Conservation (phyloP, 1,140 invertebrate genomes). For the Artemia franciscana region DNA sequence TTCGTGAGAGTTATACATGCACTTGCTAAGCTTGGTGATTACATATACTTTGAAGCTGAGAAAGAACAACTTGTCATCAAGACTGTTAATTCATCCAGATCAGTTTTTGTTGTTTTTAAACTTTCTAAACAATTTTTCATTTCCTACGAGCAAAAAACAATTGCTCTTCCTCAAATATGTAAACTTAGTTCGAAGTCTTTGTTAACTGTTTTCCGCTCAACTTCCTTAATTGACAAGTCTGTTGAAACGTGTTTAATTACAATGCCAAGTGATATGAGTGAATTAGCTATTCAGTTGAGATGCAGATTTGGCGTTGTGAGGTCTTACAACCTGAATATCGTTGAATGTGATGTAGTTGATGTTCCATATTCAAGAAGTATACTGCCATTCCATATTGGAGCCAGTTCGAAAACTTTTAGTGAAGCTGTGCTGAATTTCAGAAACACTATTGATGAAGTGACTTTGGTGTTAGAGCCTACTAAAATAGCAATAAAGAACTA, state of each 20-base stretch:
- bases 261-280: not conserved
- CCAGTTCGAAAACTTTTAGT: not conserved
- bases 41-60: constrained; percentile 2
- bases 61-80: not conserved
- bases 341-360: constrained; percentile 1
- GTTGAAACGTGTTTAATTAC: not conserved
- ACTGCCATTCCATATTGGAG: not conserved
- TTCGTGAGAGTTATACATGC: constrained; percentile 3
- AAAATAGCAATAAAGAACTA: constrained; percentile 2
- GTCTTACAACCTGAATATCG: not conserved
- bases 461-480: not conserved
- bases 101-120: not conserved
- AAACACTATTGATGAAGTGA: not conserved
- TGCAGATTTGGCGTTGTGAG: not conserved
- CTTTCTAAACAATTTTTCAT: not conserved
- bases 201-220: constrained; percentile 1
- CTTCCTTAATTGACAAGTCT: not conserved
- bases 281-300: constrained; percentile 1
- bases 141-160: not conserved
- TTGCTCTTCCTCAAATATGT: not conserved
- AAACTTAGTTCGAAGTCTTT: not conserved
- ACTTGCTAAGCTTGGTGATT: constrained; percentile 3
- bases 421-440: not conserved
- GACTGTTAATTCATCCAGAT: constrained; percentile 3
- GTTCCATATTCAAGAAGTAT: not conserved